phyloP scores from a whole-genome alignment of 2,888 invertebrate species.

The Ligdia adustata region DNA sequence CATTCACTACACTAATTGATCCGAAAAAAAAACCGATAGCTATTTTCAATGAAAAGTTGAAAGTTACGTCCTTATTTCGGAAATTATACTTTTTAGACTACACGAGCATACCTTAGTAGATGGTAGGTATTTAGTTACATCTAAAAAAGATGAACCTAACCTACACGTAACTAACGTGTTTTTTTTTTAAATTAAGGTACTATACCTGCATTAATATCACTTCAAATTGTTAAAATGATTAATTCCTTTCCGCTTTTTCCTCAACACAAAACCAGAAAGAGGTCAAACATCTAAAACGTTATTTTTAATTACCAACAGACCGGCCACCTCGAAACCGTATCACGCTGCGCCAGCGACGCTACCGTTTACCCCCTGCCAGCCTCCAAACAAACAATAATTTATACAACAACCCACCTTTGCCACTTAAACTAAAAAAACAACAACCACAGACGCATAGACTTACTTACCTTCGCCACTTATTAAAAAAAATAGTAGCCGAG shows the following conservation, averaged over 20 bases:
- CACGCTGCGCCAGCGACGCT: slow-evolving; percentile 72
- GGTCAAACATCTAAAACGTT: slow-evolving; percentile 27
- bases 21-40: no score
- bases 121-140: no score
- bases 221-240: no score
- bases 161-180: no score
- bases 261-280: slow-evolving; percentile 2
- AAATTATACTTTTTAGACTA: no score
- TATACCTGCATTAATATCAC: no score
- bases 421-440: slow-evolving; percentile 12
- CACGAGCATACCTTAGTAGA: no score
- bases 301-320: slow-evolving; percentile 42
- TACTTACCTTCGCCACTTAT: slow-evolving; percentile 19
- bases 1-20: no score
- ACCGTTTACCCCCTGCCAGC: slow-evolving; percentile 75
- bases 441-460: slow-evolving; percentile 3
- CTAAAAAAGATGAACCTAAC: no score
- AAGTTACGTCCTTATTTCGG: no score
- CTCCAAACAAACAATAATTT: slow-evolving; percentile 57
- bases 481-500: slow-evolving; percentile 1
- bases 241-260: not conserved
- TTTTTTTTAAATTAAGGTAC: no score
- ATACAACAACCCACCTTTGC: slow-evolving; percentile 38
- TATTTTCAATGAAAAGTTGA: no score
- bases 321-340: slow-evolving; percentile 61